Evolutionary conservation across 2,888 invertebrate species (phyloP), one percentile per base, ranked within the genome.

Genomic region (Lapara coniferarum): DNA sequence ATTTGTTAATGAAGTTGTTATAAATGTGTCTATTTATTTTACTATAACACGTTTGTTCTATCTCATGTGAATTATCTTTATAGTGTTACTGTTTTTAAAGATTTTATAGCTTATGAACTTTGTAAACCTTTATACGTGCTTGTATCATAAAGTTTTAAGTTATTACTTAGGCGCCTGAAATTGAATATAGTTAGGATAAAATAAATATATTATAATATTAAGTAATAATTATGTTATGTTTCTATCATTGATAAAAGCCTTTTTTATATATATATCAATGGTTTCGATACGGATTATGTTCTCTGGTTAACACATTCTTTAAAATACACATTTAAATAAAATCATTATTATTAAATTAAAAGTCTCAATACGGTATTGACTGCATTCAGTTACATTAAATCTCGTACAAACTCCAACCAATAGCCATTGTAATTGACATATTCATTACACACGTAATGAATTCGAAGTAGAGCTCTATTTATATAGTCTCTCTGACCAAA

Each of bases 401-500:
- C 19, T 19, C 10, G 19, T 49, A 63, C 19, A 63, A 63, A 16
- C 16, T 19, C 16, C 7, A 46, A 63, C 19, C 19, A 16, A 25
- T 13, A 19, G n/a, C 49, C 46, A 63, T 63, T 66, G 69, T 66
- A 68, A 72, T 71, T 69, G 63, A 63, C 46, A 46, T 63, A 49
- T 49, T 63, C 63, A 46, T 49, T 63, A 46, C 63, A 49, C 49
- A 46, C 16, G 19, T 46, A 63, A 63, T 63, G 49, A 46, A 63
- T 63, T 49, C 49, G 19, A 2, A 63, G 75, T 72, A 73, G 67
- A 66, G 16, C 53, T 51, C 37, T 66, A 66, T 52, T 66, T 66
- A 66, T 53, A 52, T 37, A 25, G 52, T 10, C 66, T 52, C 51
- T 66, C 16, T 52, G 25, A 79, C 55, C 78, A 82, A 85, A 85